Percentiles rank a stretch among this genome's conserved stretches.
phyloP scores from a whole-genome alignment of 37 sponge, comb jelly and placozoan species.

The Aplysina aerophoba region DNA sequence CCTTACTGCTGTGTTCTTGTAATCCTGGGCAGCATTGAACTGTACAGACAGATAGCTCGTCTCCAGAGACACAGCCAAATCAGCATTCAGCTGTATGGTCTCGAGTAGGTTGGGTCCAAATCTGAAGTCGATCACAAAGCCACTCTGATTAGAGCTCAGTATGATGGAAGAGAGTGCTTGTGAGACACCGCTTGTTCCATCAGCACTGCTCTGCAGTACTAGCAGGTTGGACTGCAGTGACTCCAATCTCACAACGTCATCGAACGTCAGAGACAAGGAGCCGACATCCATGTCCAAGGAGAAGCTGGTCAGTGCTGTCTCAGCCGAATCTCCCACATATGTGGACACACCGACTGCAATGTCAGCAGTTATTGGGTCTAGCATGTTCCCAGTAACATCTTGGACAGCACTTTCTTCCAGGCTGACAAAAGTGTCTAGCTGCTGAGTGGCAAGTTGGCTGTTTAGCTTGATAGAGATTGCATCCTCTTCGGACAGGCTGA shows the following conservation, averaged over 20 bases:
- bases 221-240: slow-evolving; percentile 55
- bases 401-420: slow-evolving; percentile 37
- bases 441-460: slow-evolving; percentile 36
- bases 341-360: slow-evolving; percentile 22
- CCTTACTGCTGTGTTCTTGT: slow-evolving; percentile 23
- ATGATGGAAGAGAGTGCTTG: slow-evolving; percentile 9
- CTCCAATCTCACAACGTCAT: slow-evolving; percentile 68
- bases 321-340: slow-evolving; percentile 41
- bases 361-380: slow-evolving; percentile 35
- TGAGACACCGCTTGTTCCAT: slow-evolving; percentile 37
- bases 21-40: slow-evolving; percentile 39
- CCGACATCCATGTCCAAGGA: slow-evolving; percentile 76
- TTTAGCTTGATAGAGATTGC: slow-evolving; percentile 65
- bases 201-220: slow-evolving; percentile 53
- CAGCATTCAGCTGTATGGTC: slow-evolving; percentile 59
- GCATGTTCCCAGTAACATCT: slow-evolving; percentile 64
- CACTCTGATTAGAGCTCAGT: slow-evolving; percentile 24
- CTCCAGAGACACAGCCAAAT: slow-evolving; percentile 60
- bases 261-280: slow-evolving; percentile 59
- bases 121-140: slow-evolving; percentile 65
- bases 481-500: slow-evolving; percentile 58
- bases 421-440: slow-evolving; percentile 54
- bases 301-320: slow-evolving; percentile 57
- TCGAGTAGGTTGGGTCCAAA: slow-evolving; percentile 44
- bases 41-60: slow-evolving; percentile 56